Evolutionary conservation across 2,888 invertebrate genomes (phyloP), one percentile per base, ranked within the genome.

Genomic region (Rhingia rostrata): DNA sequence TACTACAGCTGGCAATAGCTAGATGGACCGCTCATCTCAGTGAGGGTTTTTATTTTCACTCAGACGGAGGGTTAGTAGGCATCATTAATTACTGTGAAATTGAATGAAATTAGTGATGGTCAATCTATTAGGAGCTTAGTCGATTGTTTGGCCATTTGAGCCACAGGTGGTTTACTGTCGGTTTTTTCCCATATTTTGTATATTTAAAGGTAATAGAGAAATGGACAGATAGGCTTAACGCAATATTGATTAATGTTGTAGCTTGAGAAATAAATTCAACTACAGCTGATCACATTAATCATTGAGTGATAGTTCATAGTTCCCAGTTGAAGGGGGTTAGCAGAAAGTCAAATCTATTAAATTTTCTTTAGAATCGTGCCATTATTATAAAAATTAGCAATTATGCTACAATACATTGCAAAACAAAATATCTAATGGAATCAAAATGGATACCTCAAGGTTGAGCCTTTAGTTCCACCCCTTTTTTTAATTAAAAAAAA

Each of bases 61-160:
- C 58, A 12, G 56, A 22, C 10, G 22, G 41, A 22, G 22, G 22
- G 22, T 22, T 22, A 22, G 61, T 41, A 66, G 66, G 78, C 66
- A 78, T 67, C 83, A 83, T 83, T 39, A 83, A 79, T 83, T 78
- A 73, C 63, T 56, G 64, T 56, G 60, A 66, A 78, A 82, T 78
- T 67, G 54, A 78, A 78, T 69, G 67, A 67, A 82, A 82, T 82
- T 72, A 82, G 78, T 82, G 66, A 66, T 53, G 77, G 82, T 77
- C 77, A 70, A 78, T 78, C 78, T 70, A 78, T 78, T 72, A 77
- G 41, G 32, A 77, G 64, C 61, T 66, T 67, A 72, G 45, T 53
- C 60, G 77, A 66, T 82, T 77, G 66, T 72, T 74, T 39, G 61
- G 9, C 14, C 22, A 47, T 39, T 47, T 82, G 70, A 35, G 22